These are phyloP conservation scores for Arctia plantaginis DNA, from an alignment of 2,888 invertebrate genomes.

Conservation along the genomic window DNA sequence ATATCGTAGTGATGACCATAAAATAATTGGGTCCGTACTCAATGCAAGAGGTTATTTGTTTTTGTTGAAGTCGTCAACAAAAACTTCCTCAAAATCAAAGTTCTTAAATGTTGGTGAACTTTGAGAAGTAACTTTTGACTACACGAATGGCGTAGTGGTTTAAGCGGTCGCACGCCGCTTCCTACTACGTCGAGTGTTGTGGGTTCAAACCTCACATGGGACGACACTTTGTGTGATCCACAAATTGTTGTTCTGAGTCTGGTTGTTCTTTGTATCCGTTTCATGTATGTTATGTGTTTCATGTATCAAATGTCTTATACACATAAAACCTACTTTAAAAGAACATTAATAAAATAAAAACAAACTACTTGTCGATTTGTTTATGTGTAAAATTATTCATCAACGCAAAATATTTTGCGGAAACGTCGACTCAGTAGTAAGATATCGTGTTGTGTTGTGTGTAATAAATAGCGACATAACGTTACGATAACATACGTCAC, in stretches of 20 bases:
- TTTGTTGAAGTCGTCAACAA: background rate
- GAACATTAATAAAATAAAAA: background rate
- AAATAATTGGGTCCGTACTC: conserved; percentile 6
- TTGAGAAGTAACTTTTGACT: no score
- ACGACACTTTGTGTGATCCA: no score
- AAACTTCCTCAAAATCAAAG: background rate
- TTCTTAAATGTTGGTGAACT: no score
- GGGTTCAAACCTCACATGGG: no score
- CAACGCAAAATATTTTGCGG: conserved; percentile 14
- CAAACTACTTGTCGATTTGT: background rate
- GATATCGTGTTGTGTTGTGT: conserved; percentile 9
- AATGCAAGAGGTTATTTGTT: background rate
- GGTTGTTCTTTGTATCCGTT: no score
- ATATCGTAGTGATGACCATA: background rate
- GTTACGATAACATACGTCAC: conserved; percentile 37
- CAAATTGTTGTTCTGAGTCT: no score
- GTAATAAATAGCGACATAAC: conserved; percentile 38
- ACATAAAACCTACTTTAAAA: background rate
- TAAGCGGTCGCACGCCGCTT: no score
- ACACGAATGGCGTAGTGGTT: no score
- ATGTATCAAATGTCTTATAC: background rate
- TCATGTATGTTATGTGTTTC: no score
- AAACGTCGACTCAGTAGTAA: conserved; percentile 1
- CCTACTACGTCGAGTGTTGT: no score
- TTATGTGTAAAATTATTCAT: background rate